Conservation (phyloP, 2,888 invertebrate genomes). For the Nephrotoma flavescens region DNA sequence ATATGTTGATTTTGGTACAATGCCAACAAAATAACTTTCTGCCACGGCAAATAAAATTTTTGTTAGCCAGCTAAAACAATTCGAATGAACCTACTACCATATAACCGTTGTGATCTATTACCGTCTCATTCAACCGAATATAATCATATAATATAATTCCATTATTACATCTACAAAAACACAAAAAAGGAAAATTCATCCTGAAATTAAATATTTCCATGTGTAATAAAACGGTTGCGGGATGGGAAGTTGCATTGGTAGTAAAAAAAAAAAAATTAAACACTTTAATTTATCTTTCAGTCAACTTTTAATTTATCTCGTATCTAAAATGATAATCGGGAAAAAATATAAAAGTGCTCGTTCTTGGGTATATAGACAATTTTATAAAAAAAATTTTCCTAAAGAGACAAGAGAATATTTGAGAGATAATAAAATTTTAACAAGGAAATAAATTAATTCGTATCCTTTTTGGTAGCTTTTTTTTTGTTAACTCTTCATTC, state of each 20-base stretch:
- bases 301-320: background rate
- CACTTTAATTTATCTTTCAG: background rate
- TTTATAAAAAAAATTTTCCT: background rate
- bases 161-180: background rate
- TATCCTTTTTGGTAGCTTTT: background rate
- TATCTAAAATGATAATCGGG: background rate
- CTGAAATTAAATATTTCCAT: background rate
- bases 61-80: background rate
- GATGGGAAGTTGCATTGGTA: background rate
- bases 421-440: background rate
- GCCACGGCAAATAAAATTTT: background rate
- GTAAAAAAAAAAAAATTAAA: background rate
- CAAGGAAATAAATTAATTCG: background rate
- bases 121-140: background rate
- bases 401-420: background rate
- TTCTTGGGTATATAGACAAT: background rate
- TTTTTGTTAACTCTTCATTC: background rate
- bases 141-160: background rate
- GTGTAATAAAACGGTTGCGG: background rate
- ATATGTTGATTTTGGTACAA: background rate
- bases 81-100: background rate
- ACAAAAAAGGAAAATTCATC: background rate
- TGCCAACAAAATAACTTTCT: background rate
- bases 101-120: background rate
- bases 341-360: background rate